Evolutionary conservation across 2,113 vertebrate genomes (phyloP), one percentile per base, ranked within the genome.

Genomic region (Limnothrissa miodon): DNA sequence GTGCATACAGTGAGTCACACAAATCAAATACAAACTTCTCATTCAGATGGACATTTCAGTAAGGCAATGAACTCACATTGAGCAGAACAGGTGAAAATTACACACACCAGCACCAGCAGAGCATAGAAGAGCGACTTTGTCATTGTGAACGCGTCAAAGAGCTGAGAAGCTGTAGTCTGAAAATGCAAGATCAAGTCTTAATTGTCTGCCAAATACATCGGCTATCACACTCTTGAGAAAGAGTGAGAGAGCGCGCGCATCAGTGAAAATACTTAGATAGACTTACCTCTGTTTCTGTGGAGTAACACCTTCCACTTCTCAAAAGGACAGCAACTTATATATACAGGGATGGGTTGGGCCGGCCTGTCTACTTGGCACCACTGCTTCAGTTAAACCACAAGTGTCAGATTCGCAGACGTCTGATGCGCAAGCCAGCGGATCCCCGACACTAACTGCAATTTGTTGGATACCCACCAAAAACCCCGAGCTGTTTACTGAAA

Each of bases 351-450:
- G 21, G 39, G 25, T 56, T 36, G 83, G 83, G 79, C 17, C 1
- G 70, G 78, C n/a, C 29, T 29, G 48, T 81, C 66, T 74, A 11
- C 66, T 74, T 74, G 66, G 29, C 66, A 74, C 66, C 10, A 11
- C 66, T 11, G 10, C 53, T 80, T 78, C 83, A 83, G 42, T 84
- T 87, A 84, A 81, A 80, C 82, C 33, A 82, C 66, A 45, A 80
- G 78, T 85, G 84, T 83, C 33, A 82, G 48, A 87, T 87, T 85
- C 45, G 80, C 83, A 86, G 83, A 80, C 80, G 51, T 87, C 79
- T 87, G 74, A 84, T 80, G 39, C 66, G 11, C 25, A 23, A 23
- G 66, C 39, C 79, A 45, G 82, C 79, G 83, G 83, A 53, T 66
- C 62, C 59, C 39, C 48, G 33, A 53, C 56, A 45, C 80, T 81